Percentiles rank a stretch among this genome's conserved stretches.
These are phyloP conservation scores for Tauraco erythrolophus DNA, from an alignment of 2,113 vertebrate genomes.

Conservation along the genomic window DNA sequence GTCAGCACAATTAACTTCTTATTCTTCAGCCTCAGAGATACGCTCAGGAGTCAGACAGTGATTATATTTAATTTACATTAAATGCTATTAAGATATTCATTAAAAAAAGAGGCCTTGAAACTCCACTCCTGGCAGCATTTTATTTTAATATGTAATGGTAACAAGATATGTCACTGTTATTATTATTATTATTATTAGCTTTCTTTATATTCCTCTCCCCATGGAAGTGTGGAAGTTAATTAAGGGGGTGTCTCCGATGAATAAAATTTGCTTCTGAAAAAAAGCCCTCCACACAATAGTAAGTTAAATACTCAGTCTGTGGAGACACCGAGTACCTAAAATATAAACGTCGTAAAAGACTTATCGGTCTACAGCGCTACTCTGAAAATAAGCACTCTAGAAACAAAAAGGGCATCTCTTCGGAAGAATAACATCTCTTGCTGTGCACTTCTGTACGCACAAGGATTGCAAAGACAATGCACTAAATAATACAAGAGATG, in stretches of 20 bases:
- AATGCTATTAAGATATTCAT: conserved; percentile 42
- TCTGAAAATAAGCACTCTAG: background rate
- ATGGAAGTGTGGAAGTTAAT: conserved; percentile 25
- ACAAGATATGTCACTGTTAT: background rate
- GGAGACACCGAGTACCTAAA: background rate
- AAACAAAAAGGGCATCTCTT: background rate
- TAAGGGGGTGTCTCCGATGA: conserved; percentile 12
- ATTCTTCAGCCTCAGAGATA: conserved; percentile 13
- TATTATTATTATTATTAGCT: background rate
- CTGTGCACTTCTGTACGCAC: background rate
- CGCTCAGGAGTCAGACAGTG: background rate
- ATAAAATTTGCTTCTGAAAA: background rate
- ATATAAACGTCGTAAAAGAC: background rate
- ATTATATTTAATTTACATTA: conserved; percentile 62
- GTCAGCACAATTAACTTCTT: conserved; percentile 44
- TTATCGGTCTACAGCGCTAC: background rate
- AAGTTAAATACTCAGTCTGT: background rate
- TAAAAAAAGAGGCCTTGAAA: background rate
- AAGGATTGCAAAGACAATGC: background rate
- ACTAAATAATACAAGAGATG: background rate
- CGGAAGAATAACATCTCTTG: background rate
- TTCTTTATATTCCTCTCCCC: conserved; percentile 15
- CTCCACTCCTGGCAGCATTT: background rate
- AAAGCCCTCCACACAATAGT: background rate
- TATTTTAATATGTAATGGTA: conserved; percentile 34